Evolutionary conservation across 2,888 invertebrate species (phyloP).

Genomic region (Psylliodes chrysocephalus): DNA sequence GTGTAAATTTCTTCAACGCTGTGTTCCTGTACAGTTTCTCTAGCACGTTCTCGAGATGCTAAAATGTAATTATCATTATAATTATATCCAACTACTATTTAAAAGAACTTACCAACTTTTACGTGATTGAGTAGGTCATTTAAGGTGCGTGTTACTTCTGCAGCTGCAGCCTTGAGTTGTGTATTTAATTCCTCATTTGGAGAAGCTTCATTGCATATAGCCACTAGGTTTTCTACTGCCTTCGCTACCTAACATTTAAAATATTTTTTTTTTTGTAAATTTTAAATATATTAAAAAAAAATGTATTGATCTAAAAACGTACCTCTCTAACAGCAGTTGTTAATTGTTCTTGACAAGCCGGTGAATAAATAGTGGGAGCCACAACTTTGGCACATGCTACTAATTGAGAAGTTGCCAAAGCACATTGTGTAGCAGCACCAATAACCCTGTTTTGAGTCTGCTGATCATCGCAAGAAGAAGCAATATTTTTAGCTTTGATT

Average conservation of each 20-base stretch:
- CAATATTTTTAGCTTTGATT: slow-evolving; percentile 95
- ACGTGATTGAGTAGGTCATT: slow-evolving; percentile 92
- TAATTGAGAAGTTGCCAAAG: slow-evolving; percentile 95
- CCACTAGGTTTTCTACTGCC: slow-evolving; percentile 90
- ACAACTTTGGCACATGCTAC: slow-evolving; percentile 97
- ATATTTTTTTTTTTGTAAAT: background rate
- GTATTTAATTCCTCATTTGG: slow-evolving; percentile 76
- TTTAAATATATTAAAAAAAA: too few species aligned
- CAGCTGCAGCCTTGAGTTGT: slow-evolving; percentile 85
- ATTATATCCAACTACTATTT: slow-evolving; percentile 39
- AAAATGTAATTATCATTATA: slow-evolving; percentile 3
- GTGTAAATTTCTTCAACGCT: slow-evolving; percentile 90
- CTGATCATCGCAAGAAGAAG: slow-evolving; percentile 86
- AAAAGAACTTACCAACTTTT: slow-evolving; percentile 68
- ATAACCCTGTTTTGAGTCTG: slow-evolving; percentile 89
- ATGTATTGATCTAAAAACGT: background rate
- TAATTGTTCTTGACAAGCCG: slow-evolving; percentile 89
- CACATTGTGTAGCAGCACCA: slow-evolving; percentile 94
- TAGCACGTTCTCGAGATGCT: slow-evolving; percentile 71
- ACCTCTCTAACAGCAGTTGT: slow-evolving; percentile 88
- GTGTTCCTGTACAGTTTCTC: slow-evolving; percentile 75
- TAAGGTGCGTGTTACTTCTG: slow-evolving; percentile 87
- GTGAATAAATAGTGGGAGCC: slow-evolving; percentile 83
- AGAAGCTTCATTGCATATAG: slow-evolving; percentile 79
- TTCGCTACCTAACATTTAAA: slow-evolving; percentile 75